phyloP scores from a whole-genome alignment of 2,113 vertebrate genomes.

The Salvelinus alpinus region DNA sequence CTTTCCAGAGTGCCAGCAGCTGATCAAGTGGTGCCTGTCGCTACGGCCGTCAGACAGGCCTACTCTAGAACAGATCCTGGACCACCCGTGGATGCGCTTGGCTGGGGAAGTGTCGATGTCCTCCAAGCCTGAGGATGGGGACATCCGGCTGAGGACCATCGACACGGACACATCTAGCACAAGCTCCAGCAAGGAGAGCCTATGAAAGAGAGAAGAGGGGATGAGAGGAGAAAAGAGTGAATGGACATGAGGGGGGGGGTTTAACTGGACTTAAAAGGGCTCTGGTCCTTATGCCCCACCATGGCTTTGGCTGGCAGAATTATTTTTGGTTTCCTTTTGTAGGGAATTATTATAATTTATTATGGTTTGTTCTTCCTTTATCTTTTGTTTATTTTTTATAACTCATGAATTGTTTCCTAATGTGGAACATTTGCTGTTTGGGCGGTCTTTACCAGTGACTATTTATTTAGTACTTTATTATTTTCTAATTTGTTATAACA shows the following conservation, averaged over 20 bases:
- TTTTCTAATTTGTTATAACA: conserved; percentile 66
- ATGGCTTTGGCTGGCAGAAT: conserved; percentile 51
- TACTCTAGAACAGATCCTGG: conserved; percentile 93
- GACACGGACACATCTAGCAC: conserved; percentile 90
- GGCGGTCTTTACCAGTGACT: conserved; percentile 83
- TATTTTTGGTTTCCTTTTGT: conserved; percentile 68
- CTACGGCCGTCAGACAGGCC: conserved; percentile 93
- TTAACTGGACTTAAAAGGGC: conserved; percentile 59
- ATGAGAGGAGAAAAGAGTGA: conserved; percentile 59
- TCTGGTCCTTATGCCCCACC: conserved; percentile 47
- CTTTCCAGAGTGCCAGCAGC: conserved; percentile 89
- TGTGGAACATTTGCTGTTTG: conserved; percentile 79
- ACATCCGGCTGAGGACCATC: conserved; percentile 87
- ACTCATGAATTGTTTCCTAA: conserved; percentile 63
- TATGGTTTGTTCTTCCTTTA: conserved; percentile 74
- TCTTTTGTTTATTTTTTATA: conserved; percentile 68
- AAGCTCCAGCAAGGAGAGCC: conserved; percentile 96
- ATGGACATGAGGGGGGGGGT: conserved; percentile 56
- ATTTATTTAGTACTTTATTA: conserved; percentile 57
- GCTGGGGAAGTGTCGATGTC: conserved; percentile 67
- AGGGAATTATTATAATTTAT: conserved; percentile 82
- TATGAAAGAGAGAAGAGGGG: conserved; percentile 78
- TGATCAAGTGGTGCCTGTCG: conserved; percentile 96
- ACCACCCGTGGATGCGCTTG: conserved; percentile 90
- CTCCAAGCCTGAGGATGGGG: conserved; percentile 79